phyloP scores from a whole-genome alignment of 2,113 vertebrate species.

The Recurvirostra avosetta region DNA sequence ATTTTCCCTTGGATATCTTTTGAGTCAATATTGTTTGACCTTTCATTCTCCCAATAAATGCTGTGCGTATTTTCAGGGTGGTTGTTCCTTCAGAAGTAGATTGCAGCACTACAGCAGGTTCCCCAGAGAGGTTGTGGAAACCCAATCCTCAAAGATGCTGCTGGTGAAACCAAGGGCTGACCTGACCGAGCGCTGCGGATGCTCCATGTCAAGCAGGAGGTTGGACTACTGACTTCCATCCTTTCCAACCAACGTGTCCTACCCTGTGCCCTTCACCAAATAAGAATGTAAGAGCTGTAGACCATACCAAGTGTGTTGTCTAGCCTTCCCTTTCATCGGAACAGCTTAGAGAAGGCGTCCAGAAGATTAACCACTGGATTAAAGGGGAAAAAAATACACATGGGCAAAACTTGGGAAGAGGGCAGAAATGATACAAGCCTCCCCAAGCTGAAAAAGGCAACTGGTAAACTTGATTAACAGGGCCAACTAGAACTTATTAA shows the following conservation, averaged over 20 bases:
- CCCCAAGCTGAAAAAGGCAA: neutral
- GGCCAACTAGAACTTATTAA: neutral
- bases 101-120: neutral
- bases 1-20: conserved; percentile 12
- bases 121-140: neutral
- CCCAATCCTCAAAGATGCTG: neutral
- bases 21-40: conserved; percentile 14
- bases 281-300: neutral
- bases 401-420: neutral
- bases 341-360: neutral
- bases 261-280: neutral
- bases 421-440: neutral
- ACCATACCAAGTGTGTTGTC: neutral
- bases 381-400: neutral
- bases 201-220: neutral
- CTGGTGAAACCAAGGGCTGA: neutral
- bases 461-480: neutral
- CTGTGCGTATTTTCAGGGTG: neutral
- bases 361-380: neutral
- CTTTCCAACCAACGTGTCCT: neutral
- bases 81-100: neutral
- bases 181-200: accelerated
- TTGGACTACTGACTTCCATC: neutral
- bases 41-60: neutral
- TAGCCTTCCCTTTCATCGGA: neutral